Evolutionary conservation across 1,140 invertebrate genomes (phyloP).

Genomic region (Centruroides sculpturatus): DNA sequence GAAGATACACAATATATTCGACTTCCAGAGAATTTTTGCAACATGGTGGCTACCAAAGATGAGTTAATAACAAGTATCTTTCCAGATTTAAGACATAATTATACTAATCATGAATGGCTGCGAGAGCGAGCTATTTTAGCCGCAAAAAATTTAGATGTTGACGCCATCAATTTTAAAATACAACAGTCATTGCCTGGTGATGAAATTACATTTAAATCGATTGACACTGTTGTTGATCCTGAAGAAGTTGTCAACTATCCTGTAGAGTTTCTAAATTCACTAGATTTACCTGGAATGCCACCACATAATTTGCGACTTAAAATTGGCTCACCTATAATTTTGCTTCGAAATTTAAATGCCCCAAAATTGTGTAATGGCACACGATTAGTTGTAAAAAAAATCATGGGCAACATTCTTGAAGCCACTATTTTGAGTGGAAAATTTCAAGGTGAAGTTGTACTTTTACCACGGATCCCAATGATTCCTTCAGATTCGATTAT

Average conservation of each 20-base stretch:
- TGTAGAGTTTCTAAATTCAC: slow-evolving; percentile 2
- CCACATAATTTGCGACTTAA: background rate
- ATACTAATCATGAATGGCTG: background rate
- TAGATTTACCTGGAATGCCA: background rate
- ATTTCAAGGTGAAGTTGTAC: background rate
- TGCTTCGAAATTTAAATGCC: slow-evolving; percentile 31
- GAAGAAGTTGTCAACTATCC: slow-evolving; percentile 20
- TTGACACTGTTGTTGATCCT: slow-evolving; percentile 23
- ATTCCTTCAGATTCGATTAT: slow-evolving; percentile 8
- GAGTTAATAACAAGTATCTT: background rate
- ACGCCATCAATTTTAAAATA: too few species aligned
- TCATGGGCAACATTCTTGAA: background rate
- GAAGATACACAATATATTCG: background rate
- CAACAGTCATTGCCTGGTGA: slow-evolving; percentile 1
- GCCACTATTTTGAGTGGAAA: background rate
- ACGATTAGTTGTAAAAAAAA: background rate
- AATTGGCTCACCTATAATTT: slow-evolving; percentile 24
- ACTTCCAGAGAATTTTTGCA: background rate
- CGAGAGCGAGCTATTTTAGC: slow-evolving; percentile 3
- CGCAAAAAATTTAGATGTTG: slow-evolving; percentile 11
- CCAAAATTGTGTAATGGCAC: slow-evolving; percentile 26
- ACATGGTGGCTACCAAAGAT: background rate
- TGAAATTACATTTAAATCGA: slow-evolving; percentile 20
- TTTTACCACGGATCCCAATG: background rate
- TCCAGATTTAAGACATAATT: background rate